Evolutionary conservation across 2,113 vertebrate genomes (phyloP).

Genomic region (Alligator mississippiensis): DNA sequence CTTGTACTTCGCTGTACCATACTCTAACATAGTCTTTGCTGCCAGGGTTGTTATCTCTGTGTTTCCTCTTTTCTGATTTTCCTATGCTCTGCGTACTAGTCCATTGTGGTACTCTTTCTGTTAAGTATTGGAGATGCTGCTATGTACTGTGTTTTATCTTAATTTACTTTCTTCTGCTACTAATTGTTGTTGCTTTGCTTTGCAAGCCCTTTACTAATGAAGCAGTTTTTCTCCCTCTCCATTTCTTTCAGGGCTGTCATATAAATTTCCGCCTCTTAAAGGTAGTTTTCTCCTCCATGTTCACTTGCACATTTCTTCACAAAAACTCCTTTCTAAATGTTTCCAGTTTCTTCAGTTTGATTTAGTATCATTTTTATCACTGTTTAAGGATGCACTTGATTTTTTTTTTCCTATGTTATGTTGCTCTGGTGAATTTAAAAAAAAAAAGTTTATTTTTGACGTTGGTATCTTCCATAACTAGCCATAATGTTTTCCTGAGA

Average conservation of each 20-base stretch:
- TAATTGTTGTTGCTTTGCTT: slow-evolving; percentile 1
- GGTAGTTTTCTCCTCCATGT: slow-evolving; percentile 78
- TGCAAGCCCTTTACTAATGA: slow-evolving; percentile 55
- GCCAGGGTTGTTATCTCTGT: accelerated
- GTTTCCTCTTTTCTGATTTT: accelerated
- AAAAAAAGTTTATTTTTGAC: not conserved
- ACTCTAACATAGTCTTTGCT: not conserved
- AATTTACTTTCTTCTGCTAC: not conserved
- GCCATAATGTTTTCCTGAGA: not conserved
- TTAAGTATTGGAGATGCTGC: not conserved
- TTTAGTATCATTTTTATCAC: not conserved
- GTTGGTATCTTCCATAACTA: not conserved
- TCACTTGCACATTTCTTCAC: not conserved
- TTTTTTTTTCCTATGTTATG: not conserved
- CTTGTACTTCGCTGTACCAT: accelerated
- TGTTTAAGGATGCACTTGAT: slow-evolving; percentile 55
- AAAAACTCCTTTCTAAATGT: not conserved
- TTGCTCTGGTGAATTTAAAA: not conserved
- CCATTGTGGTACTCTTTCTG: not conserved
- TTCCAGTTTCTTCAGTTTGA: not conserved
- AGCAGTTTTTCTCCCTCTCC: slow-evolving; percentile 67
- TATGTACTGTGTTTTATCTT: not conserved
- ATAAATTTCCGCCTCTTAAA: slow-evolving; percentile 87
- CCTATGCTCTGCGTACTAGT: not conserved
- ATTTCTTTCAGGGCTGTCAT: slow-evolving; percentile 85